Evolutionary conservation across 2,797 vertebrate species (phyloP).

Genomic region (Phoeniculus purpureus): DNA sequence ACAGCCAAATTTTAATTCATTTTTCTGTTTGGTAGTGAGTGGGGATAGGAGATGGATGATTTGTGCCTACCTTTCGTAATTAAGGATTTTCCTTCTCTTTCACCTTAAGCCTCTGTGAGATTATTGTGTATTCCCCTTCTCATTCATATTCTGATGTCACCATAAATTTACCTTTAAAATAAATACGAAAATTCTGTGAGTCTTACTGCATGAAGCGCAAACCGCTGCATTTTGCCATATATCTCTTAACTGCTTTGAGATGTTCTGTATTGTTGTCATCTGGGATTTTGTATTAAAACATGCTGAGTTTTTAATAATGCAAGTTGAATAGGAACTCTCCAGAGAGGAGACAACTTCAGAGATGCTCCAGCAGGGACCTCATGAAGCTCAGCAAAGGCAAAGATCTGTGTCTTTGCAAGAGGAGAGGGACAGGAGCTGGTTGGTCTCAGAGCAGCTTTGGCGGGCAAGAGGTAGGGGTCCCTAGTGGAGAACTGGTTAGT

Average conservation of each 20-base stretch:
- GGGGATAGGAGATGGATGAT: background rate
- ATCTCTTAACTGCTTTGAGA: background rate
- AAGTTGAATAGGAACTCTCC: background rate
- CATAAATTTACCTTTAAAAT: background rate
- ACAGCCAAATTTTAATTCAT: background rate
- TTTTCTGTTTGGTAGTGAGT: background rate
- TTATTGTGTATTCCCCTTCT: background rate
- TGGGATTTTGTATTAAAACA: background rate
- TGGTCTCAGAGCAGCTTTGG: background rate
- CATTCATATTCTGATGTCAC: background rate
- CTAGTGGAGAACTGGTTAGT: background rate
- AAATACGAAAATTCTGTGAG: background rate
- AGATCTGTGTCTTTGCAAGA: background rate
- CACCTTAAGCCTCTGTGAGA: background rate
- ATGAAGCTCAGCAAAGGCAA: background rate
- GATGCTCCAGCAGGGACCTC: background rate
- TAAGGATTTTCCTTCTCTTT: background rate
- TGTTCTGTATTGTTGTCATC: background rate
- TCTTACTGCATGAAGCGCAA: background rate
- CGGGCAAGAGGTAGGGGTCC: background rate
- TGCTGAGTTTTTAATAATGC: background rate
- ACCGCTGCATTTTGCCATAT: background rate
- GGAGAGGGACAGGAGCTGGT: background rate
- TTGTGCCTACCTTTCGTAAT: background rate
- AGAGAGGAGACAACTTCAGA: background rate